These are phyloP conservation scores for Heliconius aoede DNA, from an alignment of 2,888 invertebrate genomes.

Conservation along the genomic window DNA sequence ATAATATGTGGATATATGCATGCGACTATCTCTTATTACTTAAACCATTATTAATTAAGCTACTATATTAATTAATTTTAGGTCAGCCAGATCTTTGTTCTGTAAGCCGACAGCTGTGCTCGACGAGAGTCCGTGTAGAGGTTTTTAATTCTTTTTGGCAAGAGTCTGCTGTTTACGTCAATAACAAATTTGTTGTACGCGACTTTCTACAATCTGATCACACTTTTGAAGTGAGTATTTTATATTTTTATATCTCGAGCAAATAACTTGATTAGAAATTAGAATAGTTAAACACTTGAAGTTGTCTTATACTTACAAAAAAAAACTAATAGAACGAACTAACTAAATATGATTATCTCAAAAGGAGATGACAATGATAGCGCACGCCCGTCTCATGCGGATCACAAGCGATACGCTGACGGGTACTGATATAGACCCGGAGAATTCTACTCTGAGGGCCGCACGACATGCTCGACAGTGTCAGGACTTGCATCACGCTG, in stretches of 20 bases:
- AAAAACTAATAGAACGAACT: neutral
- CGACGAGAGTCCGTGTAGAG: conserved; percentile 71
- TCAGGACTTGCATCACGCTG: conserved; percentile 67
- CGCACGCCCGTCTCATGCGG: conserved; percentile 68
- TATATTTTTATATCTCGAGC: too few relatives aligned
- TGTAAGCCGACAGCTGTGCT: conserved; percentile 70
- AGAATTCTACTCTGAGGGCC: conserved; percentile 59
- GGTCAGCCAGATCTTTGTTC: conserved; percentile 68
- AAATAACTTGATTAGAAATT: neutral
- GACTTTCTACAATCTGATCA: conserved; percentile 64
- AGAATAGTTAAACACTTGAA: neutral
- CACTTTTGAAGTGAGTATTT: conserved; percentile 61
- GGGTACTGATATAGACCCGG: conserved; percentile 47
- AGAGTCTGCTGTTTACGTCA: conserved; percentile 70
- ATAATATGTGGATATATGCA: too few relatives aligned
- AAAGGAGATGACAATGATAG: conserved; percentile 73
- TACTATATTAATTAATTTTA: conserved; percentile 43
- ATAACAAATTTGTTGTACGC: conserved; percentile 70
- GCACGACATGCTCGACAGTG: conserved; percentile 73
- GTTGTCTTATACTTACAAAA: neutral
- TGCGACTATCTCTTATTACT: too few relatives aligned
- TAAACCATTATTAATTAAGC: too few relatives aligned
- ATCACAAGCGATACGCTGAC: conserved; percentile 57
- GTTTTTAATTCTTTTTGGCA: conserved; percentile 70
- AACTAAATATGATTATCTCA: neutral